phyloP scores from a whole-genome alignment of 2,113 vertebrate genomes.

The Dasyornis broadbenti region DNA sequence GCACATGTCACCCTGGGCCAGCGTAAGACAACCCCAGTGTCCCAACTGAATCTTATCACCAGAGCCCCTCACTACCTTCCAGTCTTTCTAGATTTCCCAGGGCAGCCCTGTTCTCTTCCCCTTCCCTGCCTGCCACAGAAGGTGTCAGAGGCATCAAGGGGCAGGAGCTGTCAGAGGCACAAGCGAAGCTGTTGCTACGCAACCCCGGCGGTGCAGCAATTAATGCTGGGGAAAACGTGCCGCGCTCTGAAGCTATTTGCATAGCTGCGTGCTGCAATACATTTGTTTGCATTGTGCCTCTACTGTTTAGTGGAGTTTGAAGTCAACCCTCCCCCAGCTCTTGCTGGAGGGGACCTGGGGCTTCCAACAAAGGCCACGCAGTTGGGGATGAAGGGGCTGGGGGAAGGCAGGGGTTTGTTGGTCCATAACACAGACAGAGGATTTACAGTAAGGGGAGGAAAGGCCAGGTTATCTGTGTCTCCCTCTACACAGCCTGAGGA shows the following conservation, averaged over 20 bases:
- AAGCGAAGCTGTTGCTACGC: conserved; percentile 66
- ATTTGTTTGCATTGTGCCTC: conserved; percentile 51
- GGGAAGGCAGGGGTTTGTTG: not conserved
- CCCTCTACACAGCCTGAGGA: not conserved
- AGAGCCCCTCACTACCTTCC: not conserved
- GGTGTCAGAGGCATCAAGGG: conserved; percentile 57
- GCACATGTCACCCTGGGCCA: not conserved
- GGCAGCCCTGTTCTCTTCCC: not conserved
- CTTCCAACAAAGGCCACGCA: not conserved
- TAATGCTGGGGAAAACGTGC: conserved; percentile 59
- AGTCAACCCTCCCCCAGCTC: conserved; percentile 24
- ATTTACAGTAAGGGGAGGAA: not conserved
- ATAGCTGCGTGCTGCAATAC: conserved; percentile 59
- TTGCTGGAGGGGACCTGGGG: not conserved
- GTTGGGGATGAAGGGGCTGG: not conserved
- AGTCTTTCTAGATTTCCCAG: not conserved
- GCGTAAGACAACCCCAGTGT: not conserved
- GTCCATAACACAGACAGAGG: not conserved
- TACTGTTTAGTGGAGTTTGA: conserved; percentile 11
- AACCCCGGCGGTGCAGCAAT: conserved; percentile 61
- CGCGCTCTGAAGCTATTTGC: conserved; percentile 62
- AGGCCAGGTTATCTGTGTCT: not conserved
- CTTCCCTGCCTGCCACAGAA: conserved; percentile 23
- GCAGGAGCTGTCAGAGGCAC: conserved; percentile 61
- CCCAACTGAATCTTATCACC: not conserved